Base-by-base conservation (phyloP, 2,113 vertebrate genomes). In the Zapornia atra region DNA sequence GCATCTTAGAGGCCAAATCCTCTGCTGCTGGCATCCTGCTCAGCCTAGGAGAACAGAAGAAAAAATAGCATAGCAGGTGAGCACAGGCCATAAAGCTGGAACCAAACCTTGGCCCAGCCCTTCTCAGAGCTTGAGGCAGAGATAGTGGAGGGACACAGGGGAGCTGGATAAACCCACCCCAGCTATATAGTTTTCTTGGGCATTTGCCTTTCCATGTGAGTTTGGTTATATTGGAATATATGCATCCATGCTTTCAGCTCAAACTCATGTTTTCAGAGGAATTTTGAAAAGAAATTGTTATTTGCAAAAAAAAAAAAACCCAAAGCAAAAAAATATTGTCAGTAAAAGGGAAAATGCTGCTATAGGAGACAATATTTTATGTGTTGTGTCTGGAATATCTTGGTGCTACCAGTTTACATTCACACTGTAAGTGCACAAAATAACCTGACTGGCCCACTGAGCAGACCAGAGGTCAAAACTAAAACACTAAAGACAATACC, bases 1-100 rank as follows among this genome's bases (percentile, higher is more conserved):
- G 92, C 98, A 99, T 98, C 87, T 97, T 98, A 71, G 98, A 98
- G 85, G 98, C 98, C 97, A 99, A 89, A 89, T 99, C 98, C 94
- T 99, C 98, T 0, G 98, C 99, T 96, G 97, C 98, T 59, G 99
- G 98, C 57, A 98, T 94, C 82, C 97, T 97, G 59, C 98, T 97
- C 86, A 99, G 94, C 96, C 99, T 99, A 96, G 66, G 83, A 97
- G 96, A 96, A 78, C 28, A 79, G 33, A 36, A 93, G 42, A 83
- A 71, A 95, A 82, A 82, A 40, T 48, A 64, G 83, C 7, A 59
- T 8, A 56, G 66, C 56, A 92, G 56, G 59, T 48, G 68, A 87
- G 53, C 44, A 40, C 5, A 25, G 65, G 57, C 31, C 54, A 56
- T 50, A 95, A 92, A 78, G 26, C 38, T 75, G 76, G 73, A 90